phyloP scores from a whole-genome alignment of 2,113 vertebrate species.

The Lepus americanus region DNA sequence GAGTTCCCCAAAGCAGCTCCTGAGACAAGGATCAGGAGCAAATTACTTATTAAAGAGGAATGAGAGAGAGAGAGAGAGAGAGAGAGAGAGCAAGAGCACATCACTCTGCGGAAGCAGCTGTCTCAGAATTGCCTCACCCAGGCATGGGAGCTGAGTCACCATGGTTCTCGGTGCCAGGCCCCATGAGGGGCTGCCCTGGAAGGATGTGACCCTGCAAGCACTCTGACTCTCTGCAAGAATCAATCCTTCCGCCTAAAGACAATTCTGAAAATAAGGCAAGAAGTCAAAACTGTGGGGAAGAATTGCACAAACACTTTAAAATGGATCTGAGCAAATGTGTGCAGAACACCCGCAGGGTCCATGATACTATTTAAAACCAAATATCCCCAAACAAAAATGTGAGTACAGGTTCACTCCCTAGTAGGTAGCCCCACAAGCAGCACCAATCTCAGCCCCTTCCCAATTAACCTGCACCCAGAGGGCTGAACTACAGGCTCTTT shows the following conservation, averaged over 20 bases:
- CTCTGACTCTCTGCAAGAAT: neutral
- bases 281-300: neutral
- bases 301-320: neutral
- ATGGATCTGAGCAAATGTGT: too few species aligned
- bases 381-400: neutral
- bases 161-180: neutral
- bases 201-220: neutral
- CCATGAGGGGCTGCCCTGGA: neutral
- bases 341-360: accelerated
- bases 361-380: neutral
- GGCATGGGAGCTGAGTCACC: neutral
- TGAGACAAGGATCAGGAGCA: neutral
- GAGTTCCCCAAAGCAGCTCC: neutral
- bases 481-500: accelerated
- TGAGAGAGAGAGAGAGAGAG: neutral
- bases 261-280: neutral
- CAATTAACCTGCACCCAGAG: neutral
- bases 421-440: neutral
- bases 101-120: neutral
- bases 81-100: neutral
- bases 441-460: neutral
- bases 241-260: neutral
- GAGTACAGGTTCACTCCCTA: neutral
- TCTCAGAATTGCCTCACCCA: accelerated
- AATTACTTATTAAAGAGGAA: neutral